phyloP scores from a whole-genome alignment of 2,888 invertebrate genomes.

The Drosophila nr. fundita region DNA sequence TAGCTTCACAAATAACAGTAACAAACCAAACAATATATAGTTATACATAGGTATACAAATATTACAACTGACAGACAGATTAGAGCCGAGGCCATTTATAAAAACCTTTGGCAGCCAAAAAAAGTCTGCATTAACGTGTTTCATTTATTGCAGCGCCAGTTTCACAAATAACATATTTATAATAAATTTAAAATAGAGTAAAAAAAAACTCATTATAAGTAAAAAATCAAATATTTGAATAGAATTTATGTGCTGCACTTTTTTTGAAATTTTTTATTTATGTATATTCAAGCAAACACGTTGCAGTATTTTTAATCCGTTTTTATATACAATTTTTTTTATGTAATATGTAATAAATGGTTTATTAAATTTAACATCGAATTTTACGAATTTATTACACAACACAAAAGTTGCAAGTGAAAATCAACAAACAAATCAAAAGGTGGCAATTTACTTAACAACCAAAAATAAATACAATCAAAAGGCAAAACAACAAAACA shows the following conservation, averaged over 20 bases:
- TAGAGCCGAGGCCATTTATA: constrained; percentile 29
- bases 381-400: constrained; percentile 82
- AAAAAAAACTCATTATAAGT: not conserved
- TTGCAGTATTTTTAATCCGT: constrained; percentile 56
- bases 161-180: constrained; percentile 12
- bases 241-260: constrained; percentile 47
- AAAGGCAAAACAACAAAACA: constrained; percentile 59
- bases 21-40: constrained; percentile 19
- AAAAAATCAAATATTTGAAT: constrained; percentile 32
- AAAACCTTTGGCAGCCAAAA: constrained; percentile 31
- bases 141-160: constrained; percentile 59
- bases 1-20: constrained; percentile 34
- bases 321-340: constrained; percentile 72
- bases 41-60: constrained; percentile 30
- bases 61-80: constrained; percentile 38
- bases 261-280: constrained; percentile 20
- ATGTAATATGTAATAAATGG: constrained; percentile 70
- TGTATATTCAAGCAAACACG: constrained; percentile 15
- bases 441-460: constrained; percentile 63
- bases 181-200: not conserved
- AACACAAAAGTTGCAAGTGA: constrained; percentile 43
- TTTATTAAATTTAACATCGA: constrained; percentile 83
- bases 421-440: constrained; percentile 62
- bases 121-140: constrained; percentile 51
- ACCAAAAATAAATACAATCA: constrained; percentile 61